Percentiles rank a stretch among this genome's conserved stretches.
Evolutionary conservation across 2,888 invertebrate species (phyloP).

Genomic region (Platycheirus albimanus): DNA sequence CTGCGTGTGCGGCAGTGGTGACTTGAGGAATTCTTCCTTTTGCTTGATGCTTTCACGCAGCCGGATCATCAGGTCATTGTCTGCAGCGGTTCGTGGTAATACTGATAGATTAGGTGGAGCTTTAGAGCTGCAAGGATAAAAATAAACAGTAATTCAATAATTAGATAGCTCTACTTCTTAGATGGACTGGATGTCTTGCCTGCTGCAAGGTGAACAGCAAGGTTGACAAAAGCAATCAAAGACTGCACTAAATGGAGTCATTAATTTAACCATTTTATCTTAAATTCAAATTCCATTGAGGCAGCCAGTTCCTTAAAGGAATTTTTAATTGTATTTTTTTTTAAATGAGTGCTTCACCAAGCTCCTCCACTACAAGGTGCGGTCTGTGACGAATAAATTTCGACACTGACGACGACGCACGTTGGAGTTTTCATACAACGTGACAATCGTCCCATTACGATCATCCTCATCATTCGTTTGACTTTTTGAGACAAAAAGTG

Average conservation of each 20-base stretch:
- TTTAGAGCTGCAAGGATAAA: conserved; percentile 78
- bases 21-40: conserved; percentile 93
- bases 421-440: conserved; percentile 49
- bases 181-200: too few relatives aligned
- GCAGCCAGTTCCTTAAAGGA: background rate
- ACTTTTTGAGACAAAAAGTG: conserved; percentile 62
- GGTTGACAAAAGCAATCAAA: conserved; percentile 77
- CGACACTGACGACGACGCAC: conserved; percentile 65
- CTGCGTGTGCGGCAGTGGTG: conserved; percentile 83
- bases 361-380: conserved; percentile 26
- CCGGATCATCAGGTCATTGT: conserved; percentile 85
- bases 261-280: conserved; percentile 61
- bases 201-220: conserved; percentile 77
- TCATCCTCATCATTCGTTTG: conserved; percentile 19
- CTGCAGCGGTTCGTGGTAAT: conserved; percentile 79
- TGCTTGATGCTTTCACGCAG: conserved; percentile 93
- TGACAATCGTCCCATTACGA: conserved; percentile 19
- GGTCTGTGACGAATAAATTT: conserved; percentile 60
- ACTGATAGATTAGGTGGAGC: conserved; percentile 81
- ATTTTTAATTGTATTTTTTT: conserved; percentile 7
- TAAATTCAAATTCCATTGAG: conserved; percentile 25
- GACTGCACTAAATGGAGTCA: conserved; percentile 77
- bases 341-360: too few relatives aligned
- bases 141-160: too few relatives aligned
- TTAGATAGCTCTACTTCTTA: too few relatives aligned